phyloP scores from a whole-genome alignment of 2,888 invertebrate species.

The Aphidius colemani region DNA sequence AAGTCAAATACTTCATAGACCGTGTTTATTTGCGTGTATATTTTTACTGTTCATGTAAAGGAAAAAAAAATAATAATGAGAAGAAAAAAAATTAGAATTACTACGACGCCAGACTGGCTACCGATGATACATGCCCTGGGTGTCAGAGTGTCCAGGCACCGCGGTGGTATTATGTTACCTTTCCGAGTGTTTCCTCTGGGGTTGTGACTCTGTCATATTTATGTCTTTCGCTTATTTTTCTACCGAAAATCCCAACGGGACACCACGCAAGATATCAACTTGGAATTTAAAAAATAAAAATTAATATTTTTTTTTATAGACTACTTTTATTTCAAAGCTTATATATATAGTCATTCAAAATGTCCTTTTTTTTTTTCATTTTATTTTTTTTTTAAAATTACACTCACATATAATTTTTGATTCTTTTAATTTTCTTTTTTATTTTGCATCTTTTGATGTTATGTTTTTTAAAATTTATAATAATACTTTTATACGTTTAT shows the following conservation, averaged over 20 bases:
- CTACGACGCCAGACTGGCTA: slow-evolving; percentile 51
- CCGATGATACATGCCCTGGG: slow-evolving; percentile 52
- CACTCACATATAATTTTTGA: too few relatives aligned
- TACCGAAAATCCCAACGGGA: slow-evolving; percentile 36
- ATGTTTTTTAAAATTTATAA: too few relatives aligned
- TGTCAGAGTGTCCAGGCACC: slow-evolving; percentile 38
- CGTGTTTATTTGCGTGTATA: too few relatives aligned
- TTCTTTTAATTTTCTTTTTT: too few relatives aligned
- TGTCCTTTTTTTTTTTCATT: too few relatives aligned
- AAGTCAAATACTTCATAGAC: too few relatives aligned
- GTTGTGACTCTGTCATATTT: slow-evolving; percentile 51
- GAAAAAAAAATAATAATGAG: neutral
- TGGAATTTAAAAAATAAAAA: slow-evolving; percentile 7
- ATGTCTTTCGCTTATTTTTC: slow-evolving; percentile 41
- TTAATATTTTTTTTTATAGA: slow-evolving; percentile 16
- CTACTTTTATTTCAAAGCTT: neutral
- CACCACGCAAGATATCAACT: slow-evolving; percentile 27
- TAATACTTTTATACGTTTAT: too few relatives aligned
- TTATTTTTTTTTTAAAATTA: too few relatives aligned
- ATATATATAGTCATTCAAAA: too few relatives aligned
- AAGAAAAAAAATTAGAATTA: slow-evolving; percentile 39
- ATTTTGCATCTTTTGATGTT: too few relatives aligned
- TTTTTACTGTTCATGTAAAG: too few relatives aligned
- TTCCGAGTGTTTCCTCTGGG: slow-evolving; percentile 29
- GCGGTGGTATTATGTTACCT: slow-evolving; percentile 42